Percentiles rank a stretch among this genome's conserved stretches.
phyloP scores from a whole-genome alignment of 64 coral and sea anemone genomes.

The Montipora cactus region DNA sequence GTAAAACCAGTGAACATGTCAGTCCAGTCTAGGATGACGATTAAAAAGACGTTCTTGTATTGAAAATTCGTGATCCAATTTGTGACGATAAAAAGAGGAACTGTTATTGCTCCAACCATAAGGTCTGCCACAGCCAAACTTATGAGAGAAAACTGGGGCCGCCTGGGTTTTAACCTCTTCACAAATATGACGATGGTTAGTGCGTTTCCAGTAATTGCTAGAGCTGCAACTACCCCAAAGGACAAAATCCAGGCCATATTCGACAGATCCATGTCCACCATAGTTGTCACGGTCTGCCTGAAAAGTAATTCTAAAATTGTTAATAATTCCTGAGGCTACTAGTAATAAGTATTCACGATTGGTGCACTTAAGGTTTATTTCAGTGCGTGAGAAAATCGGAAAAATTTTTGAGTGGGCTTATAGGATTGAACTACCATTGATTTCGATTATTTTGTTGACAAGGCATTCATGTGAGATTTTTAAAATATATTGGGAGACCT shows the following conservation, averaged over 20 bases:
- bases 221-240: not conserved
- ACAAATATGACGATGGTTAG: conserved; percentile 11
- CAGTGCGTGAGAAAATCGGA: no score
- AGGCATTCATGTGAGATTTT: no score
- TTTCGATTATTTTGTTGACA: no score
- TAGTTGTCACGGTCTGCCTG: not conserved
- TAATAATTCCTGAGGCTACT: no score
- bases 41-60: no score
- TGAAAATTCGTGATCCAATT: not conserved
- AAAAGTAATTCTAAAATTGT: not conserved
- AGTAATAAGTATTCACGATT: no score
- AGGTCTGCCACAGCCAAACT: conserved; percentile 8
- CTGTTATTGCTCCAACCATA: not conserved
- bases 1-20: not conserved
- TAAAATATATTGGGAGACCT: no score
- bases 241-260: not conserved
- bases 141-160: not conserved
- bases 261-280: not conserved
- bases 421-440: no score
- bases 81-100: not conserved
- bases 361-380: no score
- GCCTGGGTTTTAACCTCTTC: not conserved
- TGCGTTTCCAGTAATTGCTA: not conserved
- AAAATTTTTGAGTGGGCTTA: no score
- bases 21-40: not conserved